Evolutionary conservation across 2,113 vertebrate species (phyloP).

Genomic region (Astatoreochromis straeleni): DNA sequence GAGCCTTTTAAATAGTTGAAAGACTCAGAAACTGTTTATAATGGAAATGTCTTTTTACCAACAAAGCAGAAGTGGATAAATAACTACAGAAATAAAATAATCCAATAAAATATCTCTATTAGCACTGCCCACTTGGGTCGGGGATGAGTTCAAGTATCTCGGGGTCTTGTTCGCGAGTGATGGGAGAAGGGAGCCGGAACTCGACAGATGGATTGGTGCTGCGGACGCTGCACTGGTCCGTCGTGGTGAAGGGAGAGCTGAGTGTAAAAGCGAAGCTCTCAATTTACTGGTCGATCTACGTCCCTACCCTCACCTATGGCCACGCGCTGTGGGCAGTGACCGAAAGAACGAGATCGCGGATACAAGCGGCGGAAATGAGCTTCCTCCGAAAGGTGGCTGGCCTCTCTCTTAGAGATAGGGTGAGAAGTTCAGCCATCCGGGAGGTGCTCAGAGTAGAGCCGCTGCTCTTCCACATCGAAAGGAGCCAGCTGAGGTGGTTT

Average conservation of each 20-base stretch:
- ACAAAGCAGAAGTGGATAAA: background rate
- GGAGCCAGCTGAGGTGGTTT: background rate
- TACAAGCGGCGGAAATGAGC: background rate
- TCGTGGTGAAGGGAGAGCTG: fast-evolving
- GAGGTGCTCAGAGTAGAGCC: fast-evolving
- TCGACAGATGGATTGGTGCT: background rate
- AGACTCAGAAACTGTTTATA: background rate
- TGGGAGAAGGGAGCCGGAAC: background rate
- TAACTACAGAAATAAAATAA: background rate
- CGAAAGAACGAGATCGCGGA: fast-evolving
- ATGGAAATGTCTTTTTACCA: background rate
- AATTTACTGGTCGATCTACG: fast-evolving
- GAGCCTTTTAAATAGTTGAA: background rate
- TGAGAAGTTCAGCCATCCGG: background rate
- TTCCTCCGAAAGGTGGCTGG: background rate
- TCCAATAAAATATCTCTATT: background rate
- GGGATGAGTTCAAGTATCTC: background rate
- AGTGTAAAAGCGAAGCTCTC: background rate
- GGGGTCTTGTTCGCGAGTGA: background rate
- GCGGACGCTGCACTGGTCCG: fast-evolving
- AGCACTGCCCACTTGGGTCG: background rate
- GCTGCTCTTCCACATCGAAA: background rate
- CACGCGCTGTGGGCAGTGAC: background rate
- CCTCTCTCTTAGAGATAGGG: background rate
- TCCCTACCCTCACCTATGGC: background rate